Percentiles rank a stretch among this genome's conserved stretches.
Evolutionary conservation across 2,888 invertebrate genomes (phyloP).

Genomic region (Caenorhabditis macrosperma): DNA sequence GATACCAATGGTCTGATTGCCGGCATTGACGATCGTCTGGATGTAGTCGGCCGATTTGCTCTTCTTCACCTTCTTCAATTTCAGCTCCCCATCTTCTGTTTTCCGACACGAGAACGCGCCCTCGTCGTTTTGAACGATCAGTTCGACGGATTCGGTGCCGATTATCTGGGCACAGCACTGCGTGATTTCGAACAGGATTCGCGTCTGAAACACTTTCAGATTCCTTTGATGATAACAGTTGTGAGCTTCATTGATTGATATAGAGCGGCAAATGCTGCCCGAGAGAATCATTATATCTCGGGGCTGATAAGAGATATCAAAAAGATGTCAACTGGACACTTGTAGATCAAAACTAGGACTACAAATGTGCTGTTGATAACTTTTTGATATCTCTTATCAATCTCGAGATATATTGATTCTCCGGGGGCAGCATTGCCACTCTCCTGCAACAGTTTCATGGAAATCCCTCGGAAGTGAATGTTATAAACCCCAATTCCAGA

Average conservation of each 20-base stretch:
- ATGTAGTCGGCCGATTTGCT: slow-evolving; percentile 39
- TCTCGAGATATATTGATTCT: too few species aligned
- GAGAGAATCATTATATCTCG: too few species aligned
- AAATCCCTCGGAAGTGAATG: not conserved
- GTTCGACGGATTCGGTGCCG: slow-evolving; percentile 68
- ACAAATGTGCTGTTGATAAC: too few species aligned
- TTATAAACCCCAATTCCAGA: not conserved
- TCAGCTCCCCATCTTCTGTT: slow-evolving; percentile 61
- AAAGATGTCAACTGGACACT: too few species aligned
- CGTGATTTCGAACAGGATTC: slow-evolving; percentile 74
- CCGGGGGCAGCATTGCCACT: too few species aligned
- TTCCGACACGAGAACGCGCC: slow-evolving; percentile 64
- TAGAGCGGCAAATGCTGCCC: too few species aligned
- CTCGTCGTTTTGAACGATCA: slow-evolving; percentile 70
- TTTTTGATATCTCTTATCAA: too few species aligned
- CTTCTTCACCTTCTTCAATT: slow-evolving; percentile 62
- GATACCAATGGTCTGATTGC: slow-evolving; percentile 54
- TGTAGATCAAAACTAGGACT: too few species aligned
- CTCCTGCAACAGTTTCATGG: too few species aligned
- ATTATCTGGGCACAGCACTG: slow-evolving; percentile 73
- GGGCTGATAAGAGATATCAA: too few species aligned
- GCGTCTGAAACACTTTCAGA: slow-evolving; percentile 31
- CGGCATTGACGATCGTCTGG: slow-evolving; percentile 54
- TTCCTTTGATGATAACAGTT: not conserved
- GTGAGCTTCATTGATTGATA: not conserved